Evolutionary conservation across 2,797 vertebrate genomes (phyloP).

Genomic region (Glyptemys insculpta): DNA sequence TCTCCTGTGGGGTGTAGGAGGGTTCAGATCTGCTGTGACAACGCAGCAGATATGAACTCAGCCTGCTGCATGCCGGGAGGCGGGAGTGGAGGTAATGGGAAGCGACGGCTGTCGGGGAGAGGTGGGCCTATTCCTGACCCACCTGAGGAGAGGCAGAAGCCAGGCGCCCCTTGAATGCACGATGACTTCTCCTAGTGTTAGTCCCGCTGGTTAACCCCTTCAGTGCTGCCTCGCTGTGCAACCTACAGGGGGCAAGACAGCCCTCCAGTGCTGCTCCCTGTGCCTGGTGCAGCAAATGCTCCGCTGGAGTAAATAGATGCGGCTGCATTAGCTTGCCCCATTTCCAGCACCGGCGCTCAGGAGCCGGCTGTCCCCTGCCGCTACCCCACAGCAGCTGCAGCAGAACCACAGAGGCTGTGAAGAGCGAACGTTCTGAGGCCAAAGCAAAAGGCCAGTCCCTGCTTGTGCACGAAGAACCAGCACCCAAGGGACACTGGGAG

Average conservation of each 20-base stretch:
- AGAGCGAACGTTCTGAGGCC: neutral
- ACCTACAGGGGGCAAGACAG: neutral
- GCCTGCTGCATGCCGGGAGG: neutral
- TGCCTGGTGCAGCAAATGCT: neutral
- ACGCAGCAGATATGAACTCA: neutral
- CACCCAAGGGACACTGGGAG: too few relatives aligned
- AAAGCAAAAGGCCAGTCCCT: neutral
- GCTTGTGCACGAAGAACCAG: neutral
- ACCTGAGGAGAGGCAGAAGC: neutral
- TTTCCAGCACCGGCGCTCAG: neutral
- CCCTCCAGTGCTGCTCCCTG: neutral
- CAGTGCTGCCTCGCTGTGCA: fast-evolving
- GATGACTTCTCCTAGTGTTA: fast-evolving
- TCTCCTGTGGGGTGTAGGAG: neutral
- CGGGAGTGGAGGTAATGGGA: neutral
- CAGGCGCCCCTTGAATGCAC: neutral
- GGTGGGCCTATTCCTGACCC: neutral
- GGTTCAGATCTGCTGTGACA: neutral
- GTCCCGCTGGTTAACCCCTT: neutral
- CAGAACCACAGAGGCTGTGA: neutral
- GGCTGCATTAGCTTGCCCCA: neutral
- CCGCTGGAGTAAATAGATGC: neutral
- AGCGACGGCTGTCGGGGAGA: neutral
- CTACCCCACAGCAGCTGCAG: neutral
- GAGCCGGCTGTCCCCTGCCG: neutral